A percentile compares a stretch with the other conserved stretches of the same genome.
phyloP scores from a whole-genome alignment of 2,888 invertebrate species.

The Carterocephalus palaemon region DNA sequence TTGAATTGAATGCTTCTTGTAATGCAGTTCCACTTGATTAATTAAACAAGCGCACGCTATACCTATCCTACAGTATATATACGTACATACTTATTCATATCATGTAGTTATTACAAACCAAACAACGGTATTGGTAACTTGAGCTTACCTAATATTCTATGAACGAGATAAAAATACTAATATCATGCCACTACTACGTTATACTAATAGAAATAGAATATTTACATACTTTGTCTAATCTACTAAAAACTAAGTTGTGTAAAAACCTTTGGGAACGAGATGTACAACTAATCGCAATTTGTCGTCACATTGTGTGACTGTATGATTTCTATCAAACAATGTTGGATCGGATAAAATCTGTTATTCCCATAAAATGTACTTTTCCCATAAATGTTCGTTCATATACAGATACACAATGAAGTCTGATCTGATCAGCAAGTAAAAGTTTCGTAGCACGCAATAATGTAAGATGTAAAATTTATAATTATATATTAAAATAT shows the following conservation, averaged over 20 bases:
- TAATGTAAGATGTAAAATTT: too few species aligned
- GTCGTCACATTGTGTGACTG: neutral
- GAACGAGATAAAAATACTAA: neutral
- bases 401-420: constrained; percentile 12
- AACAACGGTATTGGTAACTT: constrained; percentile 1
- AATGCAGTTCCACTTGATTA: constrained; percentile 37
- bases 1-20: constrained; percentile 19
- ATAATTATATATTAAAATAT: too few species aligned
- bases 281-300: too few species aligned
- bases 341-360: constrained; percentile 18
- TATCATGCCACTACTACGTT: too few species aligned
- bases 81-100: too few species aligned
- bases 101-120: constrained; percentile 19
- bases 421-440: constrained; percentile 16
- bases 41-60: constrained; percentile 36
- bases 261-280: too few species aligned
- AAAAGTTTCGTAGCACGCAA: constrained; percentile 18
- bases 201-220: too few species aligned
- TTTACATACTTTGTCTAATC: neutral
- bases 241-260: neutral
- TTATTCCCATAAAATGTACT: constrained; percentile 19
- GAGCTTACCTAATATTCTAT: constrained; percentile 9
- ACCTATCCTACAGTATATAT: too few species aligned
- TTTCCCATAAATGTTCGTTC: too few species aligned
- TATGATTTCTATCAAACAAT: constrained; percentile 20